Evolutionary conservation across 2,797 vertebrate species (phyloP).

Genomic region (Darevskia mixta): DNA sequence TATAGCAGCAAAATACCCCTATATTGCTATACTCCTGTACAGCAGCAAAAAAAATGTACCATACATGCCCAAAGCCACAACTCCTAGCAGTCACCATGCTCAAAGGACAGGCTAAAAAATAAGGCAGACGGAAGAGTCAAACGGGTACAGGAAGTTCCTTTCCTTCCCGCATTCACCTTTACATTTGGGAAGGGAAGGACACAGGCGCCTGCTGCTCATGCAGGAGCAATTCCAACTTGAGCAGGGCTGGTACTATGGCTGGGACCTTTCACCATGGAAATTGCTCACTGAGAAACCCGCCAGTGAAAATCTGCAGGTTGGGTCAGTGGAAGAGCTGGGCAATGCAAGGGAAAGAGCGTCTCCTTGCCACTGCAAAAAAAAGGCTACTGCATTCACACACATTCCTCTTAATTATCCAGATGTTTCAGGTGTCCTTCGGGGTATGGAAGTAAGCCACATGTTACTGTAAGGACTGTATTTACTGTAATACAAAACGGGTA

Average conservation of each 20-base stretch:
- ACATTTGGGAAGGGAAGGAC: not conserved
- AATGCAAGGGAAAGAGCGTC: not conserved
- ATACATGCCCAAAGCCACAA: not conserved
- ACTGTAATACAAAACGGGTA: not conserved
- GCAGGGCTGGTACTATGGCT: too few relatives aligned
- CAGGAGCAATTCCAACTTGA: not conserved
- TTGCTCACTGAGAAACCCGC: not conserved
- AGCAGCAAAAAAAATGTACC: not conserved
- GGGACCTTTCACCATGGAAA: not conserved
- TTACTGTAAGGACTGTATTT: not conserved
- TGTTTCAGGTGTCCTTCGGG: not conserved
- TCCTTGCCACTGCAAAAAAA: too few relatives aligned
- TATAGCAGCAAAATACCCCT: too few relatives aligned
- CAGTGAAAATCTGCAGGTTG: not conserved
- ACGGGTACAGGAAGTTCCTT: not conserved
- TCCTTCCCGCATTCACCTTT: not conserved
- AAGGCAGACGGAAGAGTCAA: not conserved
- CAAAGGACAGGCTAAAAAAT: not conserved
- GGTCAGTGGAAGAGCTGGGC: too few relatives aligned
- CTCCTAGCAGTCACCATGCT: not conserved
- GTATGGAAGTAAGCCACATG: not conserved
- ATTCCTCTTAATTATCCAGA: not conserved
- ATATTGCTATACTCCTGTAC: not conserved
- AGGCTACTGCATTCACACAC: not conserved
- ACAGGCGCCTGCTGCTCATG: too few relatives aligned